Conservation (phyloP, 2,113 vertebrate species). For the Mastomys coucha region DNA sequence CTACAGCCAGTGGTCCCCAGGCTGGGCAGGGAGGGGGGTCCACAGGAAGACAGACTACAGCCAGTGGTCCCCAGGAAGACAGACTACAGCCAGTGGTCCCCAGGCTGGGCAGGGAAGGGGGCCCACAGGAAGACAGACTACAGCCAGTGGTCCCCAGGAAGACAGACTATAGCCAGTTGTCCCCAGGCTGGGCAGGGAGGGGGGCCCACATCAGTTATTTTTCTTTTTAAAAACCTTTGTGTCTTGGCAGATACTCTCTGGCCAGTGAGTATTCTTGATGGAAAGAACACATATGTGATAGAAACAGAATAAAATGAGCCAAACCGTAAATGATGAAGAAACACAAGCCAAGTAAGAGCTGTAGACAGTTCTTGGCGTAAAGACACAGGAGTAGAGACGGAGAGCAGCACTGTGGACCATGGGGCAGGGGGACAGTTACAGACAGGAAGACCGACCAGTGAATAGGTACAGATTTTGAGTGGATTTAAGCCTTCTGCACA, state of each 20-base stretch:
- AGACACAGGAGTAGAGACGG: neutral
- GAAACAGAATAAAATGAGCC: neutral
- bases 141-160: too few species aligned
- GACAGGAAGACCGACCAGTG: neutral
- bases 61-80: too few species aligned
- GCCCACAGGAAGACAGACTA: neutral
- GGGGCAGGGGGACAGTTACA: neutral
- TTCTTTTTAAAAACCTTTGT: neutral
- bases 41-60: too few species aligned
- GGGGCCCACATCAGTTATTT: neutral
- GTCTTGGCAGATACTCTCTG: neutral
- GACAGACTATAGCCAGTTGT: neutral
- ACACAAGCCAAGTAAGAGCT: neutral
- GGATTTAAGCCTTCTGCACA: neutral
- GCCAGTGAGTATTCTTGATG: neutral
- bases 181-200: too few species aligned
- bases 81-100: too few species aligned
- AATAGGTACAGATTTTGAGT: neutral
- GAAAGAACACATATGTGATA: neutral
- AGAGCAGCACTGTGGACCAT: neutral
- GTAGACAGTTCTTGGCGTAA: neutral
- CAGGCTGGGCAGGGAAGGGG: too few species aligned
- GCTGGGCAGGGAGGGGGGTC: too few species aligned
- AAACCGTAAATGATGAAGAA: slow-evolving; percentile 27
- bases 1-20: neutral